A percentile compares a stretch with the other conserved stretches of the same genome.
phyloP scores from a whole-genome alignment of 2,797 vertebrate species.

The Peromyscus aztecus region DNA sequence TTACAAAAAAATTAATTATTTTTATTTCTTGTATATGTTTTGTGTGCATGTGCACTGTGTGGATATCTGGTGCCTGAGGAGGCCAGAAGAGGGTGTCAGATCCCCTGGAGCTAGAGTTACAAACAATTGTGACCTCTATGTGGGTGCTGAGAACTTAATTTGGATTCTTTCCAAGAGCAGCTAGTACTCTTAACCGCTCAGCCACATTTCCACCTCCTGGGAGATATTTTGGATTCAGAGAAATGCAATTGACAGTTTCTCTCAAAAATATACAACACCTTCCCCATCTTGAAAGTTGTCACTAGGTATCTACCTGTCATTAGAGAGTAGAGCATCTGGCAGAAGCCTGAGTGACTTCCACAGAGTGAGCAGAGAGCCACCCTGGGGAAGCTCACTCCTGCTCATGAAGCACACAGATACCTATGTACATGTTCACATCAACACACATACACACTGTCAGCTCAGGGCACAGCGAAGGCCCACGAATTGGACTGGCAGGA shows the following conservation, averaged over 20 bases:
- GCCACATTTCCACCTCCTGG: background rate
- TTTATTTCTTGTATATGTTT: background rate
- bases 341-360: background rate
- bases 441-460: background rate
- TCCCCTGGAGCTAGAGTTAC: background rate
- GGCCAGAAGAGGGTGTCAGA: background rate
- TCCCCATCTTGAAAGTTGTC: background rate
- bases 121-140: background rate
- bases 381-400: background rate
- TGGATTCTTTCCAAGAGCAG: background rate
- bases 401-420: background rate
- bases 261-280: background rate
- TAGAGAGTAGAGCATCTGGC: background rate
- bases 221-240: constrained; percentile 22
- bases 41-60: background rate
- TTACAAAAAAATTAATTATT: background rate
- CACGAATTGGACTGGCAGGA: no score
- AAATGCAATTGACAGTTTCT: background rate
- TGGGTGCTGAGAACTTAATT: background rate
- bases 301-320: background rate
- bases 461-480: background rate
- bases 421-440: background rate
- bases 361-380: background rate
- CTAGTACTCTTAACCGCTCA: background rate
- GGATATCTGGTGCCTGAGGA: background rate